These are phyloP conservation scores for Lasioglossum zephyrum DNA, from an alignment of 2,888 invertebrate genomes.

Conservation along the genomic window DNA sequence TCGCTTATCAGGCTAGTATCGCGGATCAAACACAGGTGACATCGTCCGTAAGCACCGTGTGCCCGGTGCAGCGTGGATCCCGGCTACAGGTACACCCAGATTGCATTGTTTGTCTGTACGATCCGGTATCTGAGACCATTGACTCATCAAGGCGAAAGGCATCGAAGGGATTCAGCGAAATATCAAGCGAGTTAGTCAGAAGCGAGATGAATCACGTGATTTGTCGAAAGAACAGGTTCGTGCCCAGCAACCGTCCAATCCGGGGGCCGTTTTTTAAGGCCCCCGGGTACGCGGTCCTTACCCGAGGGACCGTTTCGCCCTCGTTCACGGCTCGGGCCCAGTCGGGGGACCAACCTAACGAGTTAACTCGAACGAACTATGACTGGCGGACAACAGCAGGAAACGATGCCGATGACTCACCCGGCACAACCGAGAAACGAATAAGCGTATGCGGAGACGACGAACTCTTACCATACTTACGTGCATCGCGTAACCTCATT, in stretches of 20 bases:
- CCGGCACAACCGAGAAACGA: slow-evolving; percentile 65
- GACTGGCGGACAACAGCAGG: slow-evolving; percentile 47
- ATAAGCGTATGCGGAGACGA: slow-evolving; percentile 64
- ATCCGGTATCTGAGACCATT: slow-evolving; percentile 62
- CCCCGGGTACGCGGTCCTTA: slow-evolving; percentile 41
- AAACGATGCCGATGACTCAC: slow-evolving; percentile 74
- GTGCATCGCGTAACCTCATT: slow-evolving; percentile 72
- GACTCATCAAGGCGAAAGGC: slow-evolving; percentile 77
- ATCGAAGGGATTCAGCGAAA: slow-evolving; percentile 65
- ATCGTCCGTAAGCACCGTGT: background rate
- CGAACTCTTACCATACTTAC: slow-evolving; percentile 66
- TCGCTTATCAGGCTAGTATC: slow-evolving; percentile 45
- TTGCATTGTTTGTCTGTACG: slow-evolving; percentile 59
- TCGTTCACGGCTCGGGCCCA: background rate
- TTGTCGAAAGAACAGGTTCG: slow-evolving; percentile 77
- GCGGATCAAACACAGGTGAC: slow-evolving; percentile 51
- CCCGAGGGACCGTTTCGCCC: slow-evolving; percentile 37
- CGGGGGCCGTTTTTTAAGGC: slow-evolving; percentile 49
- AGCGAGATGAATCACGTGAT: slow-evolving; percentile 76
- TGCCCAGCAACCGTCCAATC: slow-evolving; percentile 68
- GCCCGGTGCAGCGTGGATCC: background rate
- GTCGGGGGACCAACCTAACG: background rate
- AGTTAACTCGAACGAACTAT: slow-evolving; percentile 59
- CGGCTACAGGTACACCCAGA: slow-evolving; percentile 37
- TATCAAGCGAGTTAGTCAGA: slow-evolving; percentile 70